Base-by-base conservation (phyloP, 2,888 invertebrate genomes). In the Diabrotica balteata region DNA sequence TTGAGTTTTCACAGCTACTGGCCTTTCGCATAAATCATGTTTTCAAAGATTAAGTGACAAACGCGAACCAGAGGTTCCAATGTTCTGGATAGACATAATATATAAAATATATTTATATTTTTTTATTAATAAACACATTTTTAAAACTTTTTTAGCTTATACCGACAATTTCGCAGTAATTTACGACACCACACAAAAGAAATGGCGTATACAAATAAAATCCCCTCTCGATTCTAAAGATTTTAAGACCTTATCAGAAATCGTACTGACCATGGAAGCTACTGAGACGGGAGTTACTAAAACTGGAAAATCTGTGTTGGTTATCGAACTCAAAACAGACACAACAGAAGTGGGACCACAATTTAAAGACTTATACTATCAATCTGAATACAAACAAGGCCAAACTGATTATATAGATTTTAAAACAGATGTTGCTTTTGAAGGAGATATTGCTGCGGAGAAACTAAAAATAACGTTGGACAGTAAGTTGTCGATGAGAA, bases 141-240 rank as follows among this genome's bases (percentile, higher is more conserved):
- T 17, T 17, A 17, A 17, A 17, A 17, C 17, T 17, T 17, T 73
- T 71, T 17, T 54, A 73, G 73, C 59, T 10, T 69, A 69, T 45
- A 22, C 7, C 1, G 53, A 53, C 8, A 54, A 69, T 42, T 69
- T 69, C 44, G n/a, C 54, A 7, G 49, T 69, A 7, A 17, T 7
- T 42, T 69, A 63, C 32, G 54, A 55, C 32, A 9, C n/a, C 6
- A 10, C 8, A 44, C 7, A 17, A 6, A 51, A 43, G n/a, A 57
- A 50, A 46, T 69, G 54, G 46, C 42, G 42, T 8, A 52, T 69
- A 11, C 8, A 47, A 5, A 46, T 69, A n/a, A 43, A 10, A 63
- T 46, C 11, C 4, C n/a, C 45, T 43, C 53, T 69, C 10, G 51
- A 59, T n/a, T 8, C 22, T 2, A 8, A 32, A 0, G 7, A 22